These are phyloP conservation scores for Spondyliosoma cantharus DNA, from an alignment of 2,797 vertebrate species.

Conservation along the genomic window DNA sequence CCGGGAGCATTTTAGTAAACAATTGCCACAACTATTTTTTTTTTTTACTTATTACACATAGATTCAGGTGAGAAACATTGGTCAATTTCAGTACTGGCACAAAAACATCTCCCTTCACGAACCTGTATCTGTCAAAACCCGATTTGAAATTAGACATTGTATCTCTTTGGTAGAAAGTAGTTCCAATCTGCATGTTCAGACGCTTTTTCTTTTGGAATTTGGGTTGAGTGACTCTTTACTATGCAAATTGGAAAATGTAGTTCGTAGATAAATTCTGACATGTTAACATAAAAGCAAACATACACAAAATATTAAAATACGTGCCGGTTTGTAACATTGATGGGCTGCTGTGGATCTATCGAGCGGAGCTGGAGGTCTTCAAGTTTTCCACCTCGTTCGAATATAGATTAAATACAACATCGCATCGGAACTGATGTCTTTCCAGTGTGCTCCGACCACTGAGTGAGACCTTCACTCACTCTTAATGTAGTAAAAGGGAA, in stretches of 20 bases:
- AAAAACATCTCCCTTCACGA: not conserved
- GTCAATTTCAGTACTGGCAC: slow-evolving; percentile 5
- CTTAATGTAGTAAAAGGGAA: not conserved
- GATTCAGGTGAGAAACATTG: not conserved
- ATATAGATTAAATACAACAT: slow-evolving; percentile 3
- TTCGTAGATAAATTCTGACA: not conserved
- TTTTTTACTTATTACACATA: not conserved
- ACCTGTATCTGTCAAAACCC: not conserved
- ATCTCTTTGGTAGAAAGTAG: too few relatives aligned
- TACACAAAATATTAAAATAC: not conserved
- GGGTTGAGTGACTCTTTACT: slow-evolving; percentile 6
- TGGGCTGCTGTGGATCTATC: not conserved
- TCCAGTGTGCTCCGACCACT: slow-evolving; percentile 17
- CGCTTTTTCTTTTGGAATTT: slow-evolving; percentile 3
- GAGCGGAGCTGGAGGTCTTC: slow-evolving; percentile 6
- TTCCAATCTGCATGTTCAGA: too few relatives aligned
- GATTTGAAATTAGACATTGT: not conserved
- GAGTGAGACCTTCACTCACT: not conserved
- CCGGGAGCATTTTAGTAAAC: not conserved
- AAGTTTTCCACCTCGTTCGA: slow-evolving; percentile 22
- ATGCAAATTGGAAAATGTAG: not conserved
- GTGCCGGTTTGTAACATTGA: slow-evolving; percentile 1
- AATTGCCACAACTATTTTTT: not conserved
- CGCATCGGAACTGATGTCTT: not conserved
- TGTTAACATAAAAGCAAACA: slow-evolving; percentile 12